Evolutionary conservation across 2,888 invertebrate species (phyloP), one percentile per base, ranked within the genome.

Genomic region (Xylota segnis): DNA sequence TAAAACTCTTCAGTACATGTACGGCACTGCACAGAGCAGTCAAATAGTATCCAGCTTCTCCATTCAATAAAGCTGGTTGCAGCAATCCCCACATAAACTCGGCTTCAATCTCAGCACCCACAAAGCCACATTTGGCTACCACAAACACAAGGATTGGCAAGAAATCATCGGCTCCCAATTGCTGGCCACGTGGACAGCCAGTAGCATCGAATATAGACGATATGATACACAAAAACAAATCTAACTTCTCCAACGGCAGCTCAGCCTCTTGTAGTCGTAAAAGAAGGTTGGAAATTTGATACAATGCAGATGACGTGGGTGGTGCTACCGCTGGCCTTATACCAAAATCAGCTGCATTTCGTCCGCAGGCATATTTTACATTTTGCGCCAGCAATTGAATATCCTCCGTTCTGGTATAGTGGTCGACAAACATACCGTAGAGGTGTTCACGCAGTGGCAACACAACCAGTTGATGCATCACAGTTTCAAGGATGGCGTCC

Each of bases 71-170:
- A 0, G 98, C 97, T 0, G 97, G 97, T 79, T 98, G 98, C 40
- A 99, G 93, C 45, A 99, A 93, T 2, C 96, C 98, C 94, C 98
- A 98, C 98, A 99, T 99, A 91, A 98, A 97, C 91, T 98, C 98
- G 0, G 98, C 98, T 91, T 99, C 98, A 76, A 98, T 95, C 93
- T 99, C 98, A 0, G 98, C 98, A 34, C 97, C 96, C 6, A 98
- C 96, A 89, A 98, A 95, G 40, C 97, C 96, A 88, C 97, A 96
- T 87, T 97, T 96, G 0, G 98, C 97, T 88, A 99, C 94, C 9
- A 98, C 96, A 95, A 97, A 98, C 72, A 98, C 97, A 61, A 99
- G 94, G 75, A 98, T 95, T 0, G 98, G 98, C 72, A 99, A 94
- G 87, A 98, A 96, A 90, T 98, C 98, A 91, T 97, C 97, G 10